Evolutionary conservation across 2,888 invertebrate genomes (phyloP), one percentile per base, ranked within the genome.

Genomic region (Agonopterix alstromeriana): DNA sequence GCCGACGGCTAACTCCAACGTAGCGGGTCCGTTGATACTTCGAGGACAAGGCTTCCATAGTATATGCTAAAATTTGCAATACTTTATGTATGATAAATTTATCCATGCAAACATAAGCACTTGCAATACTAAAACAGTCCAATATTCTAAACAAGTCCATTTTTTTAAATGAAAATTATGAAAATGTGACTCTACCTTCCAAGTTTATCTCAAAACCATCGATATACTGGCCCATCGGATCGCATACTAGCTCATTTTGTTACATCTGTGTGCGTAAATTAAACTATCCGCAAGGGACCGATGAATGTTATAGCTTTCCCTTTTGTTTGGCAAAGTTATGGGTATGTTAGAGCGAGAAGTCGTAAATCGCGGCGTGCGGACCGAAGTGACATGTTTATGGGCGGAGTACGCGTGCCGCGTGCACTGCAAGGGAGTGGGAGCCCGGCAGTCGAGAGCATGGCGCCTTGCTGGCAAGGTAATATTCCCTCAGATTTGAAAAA

Each of bases 301-400:
- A 82, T 86, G 85, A 84, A 73, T 70, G 80, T 86, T 82, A 88
- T 87, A 87, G 86, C 88, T 88, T 87, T 88, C 88, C 86, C 87
- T 88, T 87, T 89, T 88, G 85, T 88, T 85, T 71, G 77, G 63
- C 78, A 80, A 81, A 87, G 76, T 88, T 87, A 87, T 88, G 75
- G 73, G 69, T 74, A 77, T 69, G 88, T 84, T 86, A 86, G 87
- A 88, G 86, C 75, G 88, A 88, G 88, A 88, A 77, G 73, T 86
- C 86, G 82, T 88, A 87, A 88, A 87, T 88, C 74, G 84, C 76
- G 66, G 67, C 63, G 73, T 81, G 70, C 81, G 78, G 77, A 77
- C 70, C 67, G 75, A 77, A 80, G 74, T 82, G 89, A 89, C 88
- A 87, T 88, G 80, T 89, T 89, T 89, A 89, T 89, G 89, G 89